phyloP scores from a whole-genome alignment of 2,797 vertebrate species.

The Podarcis siculus region DNA sequence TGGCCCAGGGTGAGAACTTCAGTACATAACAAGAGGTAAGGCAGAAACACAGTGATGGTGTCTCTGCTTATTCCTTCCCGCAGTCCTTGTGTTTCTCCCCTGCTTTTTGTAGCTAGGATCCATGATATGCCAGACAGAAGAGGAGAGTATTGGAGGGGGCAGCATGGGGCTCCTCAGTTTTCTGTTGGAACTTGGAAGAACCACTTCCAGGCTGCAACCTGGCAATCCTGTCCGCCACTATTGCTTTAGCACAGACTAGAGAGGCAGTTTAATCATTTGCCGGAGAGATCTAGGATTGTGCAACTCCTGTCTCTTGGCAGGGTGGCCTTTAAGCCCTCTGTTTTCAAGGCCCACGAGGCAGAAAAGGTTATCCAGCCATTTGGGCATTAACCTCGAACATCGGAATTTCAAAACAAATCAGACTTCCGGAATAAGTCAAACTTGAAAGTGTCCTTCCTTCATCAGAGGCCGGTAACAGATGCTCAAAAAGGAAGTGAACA shows the following conservation, averaged over 20 bases:
- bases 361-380: constrained; percentile 3
- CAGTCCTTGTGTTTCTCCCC: background rate
- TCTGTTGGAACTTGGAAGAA: background rate
- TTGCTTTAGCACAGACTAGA: background rate
- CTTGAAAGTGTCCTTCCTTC: constrained; percentile 1
- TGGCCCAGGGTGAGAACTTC: too few relatives aligned
- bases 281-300: background rate
- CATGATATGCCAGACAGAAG: too few relatives aligned
- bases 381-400: background rate
- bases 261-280: constrained; percentile 33
- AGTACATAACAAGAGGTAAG: background rate
- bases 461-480: background rate
- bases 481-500: constrained; percentile 7
- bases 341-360: background rate
- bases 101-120: background rate
- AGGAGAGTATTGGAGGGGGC: background rate
- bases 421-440: background rate
- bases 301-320: background rate
- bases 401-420: constrained; percentile 2
- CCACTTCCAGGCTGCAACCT: background rate
- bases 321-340: background rate
- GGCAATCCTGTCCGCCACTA: background rate
- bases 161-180: background rate
- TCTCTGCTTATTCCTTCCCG: background rate
- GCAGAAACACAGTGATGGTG: background rate